Evolutionary conservation across 2,113 vertebrate genomes (phyloP).

Genomic region (Chaetodon auriga): DNA sequence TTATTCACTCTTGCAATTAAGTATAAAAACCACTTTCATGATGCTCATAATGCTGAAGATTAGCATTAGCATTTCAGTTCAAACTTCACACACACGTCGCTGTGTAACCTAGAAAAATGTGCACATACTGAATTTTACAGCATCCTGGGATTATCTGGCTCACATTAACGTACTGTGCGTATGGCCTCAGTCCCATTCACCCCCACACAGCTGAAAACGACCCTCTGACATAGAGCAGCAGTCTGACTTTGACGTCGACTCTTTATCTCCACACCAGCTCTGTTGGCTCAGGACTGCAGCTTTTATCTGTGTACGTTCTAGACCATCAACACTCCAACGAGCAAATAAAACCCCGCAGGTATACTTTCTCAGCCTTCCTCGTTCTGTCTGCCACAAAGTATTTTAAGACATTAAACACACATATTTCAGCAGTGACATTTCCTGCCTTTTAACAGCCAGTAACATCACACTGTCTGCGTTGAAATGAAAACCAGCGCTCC

Average conservation of each 20-base stretch:
- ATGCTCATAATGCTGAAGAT: neutral
- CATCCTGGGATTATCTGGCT: neutral
- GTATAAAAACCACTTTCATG: neutral
- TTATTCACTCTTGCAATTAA: neutral
- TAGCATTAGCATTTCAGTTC: neutral
- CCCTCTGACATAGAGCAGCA: neutral
- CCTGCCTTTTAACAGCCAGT: slow-evolving; percentile 16
- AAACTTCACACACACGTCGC: neutral
- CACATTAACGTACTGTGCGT: neutral
- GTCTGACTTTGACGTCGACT: neutral
- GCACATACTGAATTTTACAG: neutral
- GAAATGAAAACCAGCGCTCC: slow-evolving; percentile 12
- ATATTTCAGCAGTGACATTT: slow-evolving; percentile 5
- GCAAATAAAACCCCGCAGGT: neutral
- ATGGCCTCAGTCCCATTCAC: neutral
- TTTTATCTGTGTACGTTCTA: neutral
- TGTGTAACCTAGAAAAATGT: neutral
- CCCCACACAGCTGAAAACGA: neutral
- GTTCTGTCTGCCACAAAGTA: slow-evolving; percentile 12
- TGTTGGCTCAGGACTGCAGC: neutral
- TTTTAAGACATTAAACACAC: slow-evolving; percentile 16
- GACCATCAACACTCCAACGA: neutral
- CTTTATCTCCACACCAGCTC: slow-evolving; percentile 12
- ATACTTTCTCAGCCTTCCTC: slow-evolving; percentile 17
- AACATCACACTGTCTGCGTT: slow-evolving; percentile 8